Evolutionary conservation across 2,113 vertebrate genomes (phyloP).

Genomic region (Aegithalos caudatus): DNA sequence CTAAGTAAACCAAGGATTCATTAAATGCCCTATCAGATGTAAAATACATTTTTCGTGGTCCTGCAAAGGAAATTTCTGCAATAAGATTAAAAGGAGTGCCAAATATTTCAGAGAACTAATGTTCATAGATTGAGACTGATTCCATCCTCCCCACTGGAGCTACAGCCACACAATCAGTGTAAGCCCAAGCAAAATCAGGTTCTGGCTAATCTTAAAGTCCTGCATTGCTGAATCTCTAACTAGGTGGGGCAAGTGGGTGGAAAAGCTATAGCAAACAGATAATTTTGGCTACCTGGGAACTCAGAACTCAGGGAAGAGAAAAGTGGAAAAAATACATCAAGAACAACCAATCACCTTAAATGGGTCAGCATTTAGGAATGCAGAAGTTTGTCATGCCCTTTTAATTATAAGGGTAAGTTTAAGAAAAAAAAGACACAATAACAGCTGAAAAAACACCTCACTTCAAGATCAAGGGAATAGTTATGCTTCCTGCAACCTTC

Average conservation of each 20-base stretch:
- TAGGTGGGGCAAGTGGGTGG: not conserved
- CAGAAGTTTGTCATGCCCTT: slow-evolving; percentile 14
- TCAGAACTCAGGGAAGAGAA: not conserved
- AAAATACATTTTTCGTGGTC: not conserved
- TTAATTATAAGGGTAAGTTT: slow-evolving; percentile 20
- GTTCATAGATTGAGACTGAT: not conserved
- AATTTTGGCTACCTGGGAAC: not conserved
- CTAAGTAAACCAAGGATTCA: not conserved
- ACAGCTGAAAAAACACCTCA: slow-evolving; percentile 46
- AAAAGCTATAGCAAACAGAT: slow-evolving; percentile 31
- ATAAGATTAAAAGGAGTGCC: not conserved
- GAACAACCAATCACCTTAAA: not conserved
- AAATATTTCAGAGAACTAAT: not conserved
- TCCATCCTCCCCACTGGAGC: not conserved
- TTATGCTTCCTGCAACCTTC: not conserved
- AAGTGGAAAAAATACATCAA: not conserved
- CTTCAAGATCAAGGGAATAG: not conserved
- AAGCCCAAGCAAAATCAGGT: not conserved
- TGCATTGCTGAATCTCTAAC: not conserved
- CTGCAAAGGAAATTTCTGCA: slow-evolving; percentile 13
- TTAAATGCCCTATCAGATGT: slow-evolving; percentile 2
- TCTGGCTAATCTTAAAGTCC: not conserved
- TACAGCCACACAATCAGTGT: not conserved
- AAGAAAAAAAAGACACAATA: slow-evolving; percentile 24
- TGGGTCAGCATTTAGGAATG: slow-evolving; percentile 7